phyloP scores from a whole-genome alignment of 1,140 invertebrate genomes.

The Euura lappo region DNA sequence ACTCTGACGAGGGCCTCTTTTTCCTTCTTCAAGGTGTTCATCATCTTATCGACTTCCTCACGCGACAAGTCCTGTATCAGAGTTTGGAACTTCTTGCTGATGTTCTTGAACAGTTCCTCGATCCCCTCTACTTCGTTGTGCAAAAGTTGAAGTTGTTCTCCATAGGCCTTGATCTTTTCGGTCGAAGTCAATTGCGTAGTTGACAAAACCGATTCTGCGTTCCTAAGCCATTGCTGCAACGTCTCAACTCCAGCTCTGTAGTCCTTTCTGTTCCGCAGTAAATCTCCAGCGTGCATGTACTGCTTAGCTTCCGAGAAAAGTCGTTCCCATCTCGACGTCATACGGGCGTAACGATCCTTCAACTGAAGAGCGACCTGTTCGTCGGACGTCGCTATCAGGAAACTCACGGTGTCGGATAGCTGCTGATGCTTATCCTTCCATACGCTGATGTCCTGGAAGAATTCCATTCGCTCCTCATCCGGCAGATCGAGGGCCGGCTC shows the following conservation, averaged over 20 bases:
- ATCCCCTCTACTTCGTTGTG: conserved; percentile 84
- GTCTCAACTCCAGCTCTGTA: conserved; percentile 79
- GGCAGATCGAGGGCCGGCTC: conserved; percentile 76
- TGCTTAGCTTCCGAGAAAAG: conserved; percentile 83
- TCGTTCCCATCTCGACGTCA: conserved; percentile 81
- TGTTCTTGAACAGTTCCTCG: conserved; percentile 87
- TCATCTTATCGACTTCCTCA: conserved; percentile 89
- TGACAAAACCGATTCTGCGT: conserved; percentile 74
- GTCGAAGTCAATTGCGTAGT: conserved; percentile 75
- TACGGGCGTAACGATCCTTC: conserved; percentile 73
- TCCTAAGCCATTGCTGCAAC: conserved; percentile 80
- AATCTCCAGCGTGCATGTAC: conserved; percentile 88
- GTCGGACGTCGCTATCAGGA: conserved; percentile 86
- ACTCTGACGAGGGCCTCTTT: conserved; percentile 86
- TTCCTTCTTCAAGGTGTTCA: conserved; percentile 87
- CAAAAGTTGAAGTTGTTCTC: conserved; percentile 78
- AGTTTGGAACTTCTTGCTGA: conserved; percentile 88
- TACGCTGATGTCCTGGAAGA: conserved; percentile 86
- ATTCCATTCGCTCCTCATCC: conserved; percentile 87
- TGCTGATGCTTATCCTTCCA: conserved; percentile 89
- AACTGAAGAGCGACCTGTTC: conserved; percentile 79
- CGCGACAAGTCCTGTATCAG: conserved; percentile 88
- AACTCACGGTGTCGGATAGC: conserved; percentile 84
- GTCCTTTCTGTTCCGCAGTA: conserved; percentile 80
- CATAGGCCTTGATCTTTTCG: conserved; percentile 78